Conservation (phyloP, 2,113 vertebrate genomes). For the Balaenoptera acutorostrata region DNA sequence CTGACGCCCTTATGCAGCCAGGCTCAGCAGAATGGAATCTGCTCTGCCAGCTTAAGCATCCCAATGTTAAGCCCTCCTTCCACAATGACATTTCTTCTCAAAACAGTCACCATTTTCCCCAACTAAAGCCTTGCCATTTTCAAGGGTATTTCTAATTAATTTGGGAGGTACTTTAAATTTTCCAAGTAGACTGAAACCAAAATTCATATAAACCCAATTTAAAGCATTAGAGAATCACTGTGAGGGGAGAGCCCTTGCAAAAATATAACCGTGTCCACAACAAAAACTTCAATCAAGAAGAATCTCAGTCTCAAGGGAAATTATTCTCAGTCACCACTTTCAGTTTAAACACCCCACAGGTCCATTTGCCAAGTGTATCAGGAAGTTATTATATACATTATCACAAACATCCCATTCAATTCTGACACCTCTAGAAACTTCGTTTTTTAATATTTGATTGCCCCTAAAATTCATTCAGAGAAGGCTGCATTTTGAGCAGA, state of each 20-base stretch:
- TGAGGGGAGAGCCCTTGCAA: neutral
- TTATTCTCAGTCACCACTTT: neutral
- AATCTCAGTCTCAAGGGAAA: neutral
- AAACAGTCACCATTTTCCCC: neutral
- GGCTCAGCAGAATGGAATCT: neutral
- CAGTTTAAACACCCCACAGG: neutral
- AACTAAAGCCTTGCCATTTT: neutral
- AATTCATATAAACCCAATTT: neutral
- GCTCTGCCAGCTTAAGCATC: neutral
- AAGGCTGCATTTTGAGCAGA: neutral
- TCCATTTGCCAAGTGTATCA: neutral
- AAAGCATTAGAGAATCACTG: neutral
- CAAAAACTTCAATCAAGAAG: neutral
- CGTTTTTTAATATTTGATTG: neutral
- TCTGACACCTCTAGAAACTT: neutral
- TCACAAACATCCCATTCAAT: neutral
- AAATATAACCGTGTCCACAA: neutral
- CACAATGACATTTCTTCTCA: neutral
- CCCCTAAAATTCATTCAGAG: neutral
- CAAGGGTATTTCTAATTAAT: neutral
- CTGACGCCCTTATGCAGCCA: neutral
- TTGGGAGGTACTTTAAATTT: neutral
- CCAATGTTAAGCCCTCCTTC: neutral
- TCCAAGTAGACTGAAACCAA: neutral
- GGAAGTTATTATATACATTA: neutral